Percentiles rank a stretch among this genome's conserved stretches.
phyloP scores from a whole-genome alignment of 2,888 invertebrate genomes.

The Rhagophthalmus giganteus region DNA sequence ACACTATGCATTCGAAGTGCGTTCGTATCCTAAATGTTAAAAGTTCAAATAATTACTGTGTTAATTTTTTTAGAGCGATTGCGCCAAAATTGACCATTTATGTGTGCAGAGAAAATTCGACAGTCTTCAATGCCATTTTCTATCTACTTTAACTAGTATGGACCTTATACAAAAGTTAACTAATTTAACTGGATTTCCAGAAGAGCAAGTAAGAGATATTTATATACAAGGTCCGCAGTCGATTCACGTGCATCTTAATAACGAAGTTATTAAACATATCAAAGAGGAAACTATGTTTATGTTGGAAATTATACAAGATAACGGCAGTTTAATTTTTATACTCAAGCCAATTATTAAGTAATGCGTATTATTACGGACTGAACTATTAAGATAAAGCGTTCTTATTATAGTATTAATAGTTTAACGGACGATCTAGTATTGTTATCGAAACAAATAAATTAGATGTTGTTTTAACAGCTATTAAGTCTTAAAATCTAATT shows the following conservation, averaged over 20 bases:
- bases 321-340: slow-evolving; percentile 30
- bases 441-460: no score
- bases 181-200: slow-evolving; percentile 59
- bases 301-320: slow-evolving; percentile 36
- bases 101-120: slow-evolving; percentile 69
- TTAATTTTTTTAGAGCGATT: slow-evolving; percentile 59
- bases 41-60: no score
- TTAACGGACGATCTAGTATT: no score
- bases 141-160: slow-evolving; percentile 67
- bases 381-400: no score
- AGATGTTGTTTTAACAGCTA: no score
- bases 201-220: slow-evolving; percentile 59
- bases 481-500: no score
- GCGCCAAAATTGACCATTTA: slow-evolving; percentile 83
- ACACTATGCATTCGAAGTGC: slow-evolving; percentile 84
- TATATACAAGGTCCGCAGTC: slow-evolving; percentile 82
- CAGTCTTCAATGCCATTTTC: slow-evolving; percentile 81
- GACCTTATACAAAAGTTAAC: slow-evolving; percentile 71
- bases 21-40: no score
- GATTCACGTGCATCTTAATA: slow-evolving; percentile 80
- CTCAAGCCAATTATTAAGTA: slow-evolving; percentile 25
- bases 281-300: slow-evolving; percentile 75
- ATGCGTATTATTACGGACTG: no score
- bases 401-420: no score
- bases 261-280: slow-evolving; percentile 82